phyloP scores from a whole-genome alignment of 2,797 vertebrate genomes.

The Spea hammondii region DNA sequence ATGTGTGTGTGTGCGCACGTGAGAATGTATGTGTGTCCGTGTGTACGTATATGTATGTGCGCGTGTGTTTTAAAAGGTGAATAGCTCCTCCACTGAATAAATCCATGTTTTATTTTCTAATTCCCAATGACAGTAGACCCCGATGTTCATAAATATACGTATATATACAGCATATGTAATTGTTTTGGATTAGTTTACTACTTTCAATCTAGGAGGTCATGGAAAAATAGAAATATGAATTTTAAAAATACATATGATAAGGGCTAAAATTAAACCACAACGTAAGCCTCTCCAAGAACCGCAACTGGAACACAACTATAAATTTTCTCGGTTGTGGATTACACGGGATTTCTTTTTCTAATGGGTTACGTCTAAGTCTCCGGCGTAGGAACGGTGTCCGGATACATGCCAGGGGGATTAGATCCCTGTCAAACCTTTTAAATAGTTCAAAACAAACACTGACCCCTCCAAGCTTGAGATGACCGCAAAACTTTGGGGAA shows the following conservation, averaged over 20 bases:
- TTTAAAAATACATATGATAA: slow-evolving; percentile 12
- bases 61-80: too few relatives aligned
- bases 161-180: too few relatives aligned
- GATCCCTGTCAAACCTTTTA: slow-evolving; percentile 14
- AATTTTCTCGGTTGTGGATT: slow-evolving; percentile 45
- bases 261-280: slow-evolving; percentile 29
- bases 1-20: too few relatives aligned
- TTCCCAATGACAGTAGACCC: too few relatives aligned
- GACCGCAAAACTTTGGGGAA: too few relatives aligned
- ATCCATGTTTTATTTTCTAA: too few relatives aligned
- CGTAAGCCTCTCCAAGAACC: slow-evolving; percentile 16
- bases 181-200: neutral
- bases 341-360: slow-evolving; percentile 24
- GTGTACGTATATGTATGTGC: too few relatives aligned
- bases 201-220: slow-evolving; percentile 5
- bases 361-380: slow-evolving; percentile 16
- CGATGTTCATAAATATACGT: too few relatives aligned
- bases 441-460: neutral
- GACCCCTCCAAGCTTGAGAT: neutral
- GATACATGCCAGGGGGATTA: slow-evolving; percentile 23
- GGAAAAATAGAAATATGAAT: slow-evolving; percentile 6
- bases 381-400: neutral
- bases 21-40: too few relatives aligned
- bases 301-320: slow-evolving; percentile 44
- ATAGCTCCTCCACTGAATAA: too few relatives aligned